Base-by-base conservation (phyloP, 2,113 vertebrate species). In the Ibidorhyncha struthersii region DNA sequence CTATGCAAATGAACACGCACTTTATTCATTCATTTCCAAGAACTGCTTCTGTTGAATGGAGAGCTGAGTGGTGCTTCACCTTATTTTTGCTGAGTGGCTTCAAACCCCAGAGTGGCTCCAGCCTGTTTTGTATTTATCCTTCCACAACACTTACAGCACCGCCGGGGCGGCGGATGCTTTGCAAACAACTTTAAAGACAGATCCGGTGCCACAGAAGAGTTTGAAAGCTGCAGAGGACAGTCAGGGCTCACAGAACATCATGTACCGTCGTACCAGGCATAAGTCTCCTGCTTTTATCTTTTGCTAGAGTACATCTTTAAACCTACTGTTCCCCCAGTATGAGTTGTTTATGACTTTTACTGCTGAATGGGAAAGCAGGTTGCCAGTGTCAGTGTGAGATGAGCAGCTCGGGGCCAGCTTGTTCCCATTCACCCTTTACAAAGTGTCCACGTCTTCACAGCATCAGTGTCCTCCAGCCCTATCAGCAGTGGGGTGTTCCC, bases 31-130 rank as follows among this genome's bases (percentile, higher is more conserved):
- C 73, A 1, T 72, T 97, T 96, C 95, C 96, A 96, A 88, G 92
- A 94, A 92, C 29, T 1, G 5, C 12, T 78, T 16, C 79, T 27
- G 13, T 19, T 43, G 34, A 36, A 1, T 0, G 2, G 14, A 50
- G 67, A 23, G 8, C 45, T 59, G 93, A 96, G 90, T 92, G 92
- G 92, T 95, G 79, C 94, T 95, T 90, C 90, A 95, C 59, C 8
- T 81, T 59, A 17, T 81, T 93, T 90, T 67, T 26, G 8, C 63
- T 10, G 30, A 73, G 85, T 15, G 47, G 1, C 82, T 90, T 58
- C 85, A 26, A 73, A 56, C 29, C 43, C 53, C 18, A 25, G 78
- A 79, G 78, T 27, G 45, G 70, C 82, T 94, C 25, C 1, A 74
- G 81, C 61, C 61, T 41, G 25, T 4, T 82, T 14, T 59, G 15